Evolutionary conservation across 2,888 invertebrate species (phyloP).

Genomic region (Idaea biselata): DNA sequence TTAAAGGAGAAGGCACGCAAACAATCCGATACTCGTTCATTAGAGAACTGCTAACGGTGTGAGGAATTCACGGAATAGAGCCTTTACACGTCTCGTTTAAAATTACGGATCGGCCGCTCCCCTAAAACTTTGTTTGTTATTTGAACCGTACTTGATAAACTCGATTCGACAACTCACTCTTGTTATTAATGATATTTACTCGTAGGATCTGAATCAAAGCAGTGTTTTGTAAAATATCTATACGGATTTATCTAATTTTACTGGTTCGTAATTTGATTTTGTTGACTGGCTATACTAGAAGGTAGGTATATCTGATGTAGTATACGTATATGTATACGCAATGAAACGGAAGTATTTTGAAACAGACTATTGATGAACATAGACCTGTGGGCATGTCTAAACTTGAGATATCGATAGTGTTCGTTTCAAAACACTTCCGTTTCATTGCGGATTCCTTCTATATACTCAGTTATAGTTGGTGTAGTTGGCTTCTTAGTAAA

Average conservation of each 20-base stretch:
- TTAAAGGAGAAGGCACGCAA: slow-evolving; percentile 7
- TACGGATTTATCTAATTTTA: neutral
- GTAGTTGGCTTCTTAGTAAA: too few species aligned
- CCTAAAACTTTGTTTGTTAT: neutral
- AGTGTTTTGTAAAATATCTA: neutral
- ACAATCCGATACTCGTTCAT: slow-evolving; percentile 24
- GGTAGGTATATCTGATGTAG: too few species aligned
- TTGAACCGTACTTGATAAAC: slow-evolving; percentile 4
- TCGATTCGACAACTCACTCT: neutral
- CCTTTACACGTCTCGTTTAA: slow-evolving; percentile 7
- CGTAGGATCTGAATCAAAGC: neutral
- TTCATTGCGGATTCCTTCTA: too few species aligned
- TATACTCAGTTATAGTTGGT: too few species aligned
- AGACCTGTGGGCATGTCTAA: too few species aligned
- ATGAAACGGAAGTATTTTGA: too few species aligned
- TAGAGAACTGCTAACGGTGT: slow-evolving; percentile 23
- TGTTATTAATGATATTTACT: neutral
- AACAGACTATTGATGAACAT: too few species aligned
- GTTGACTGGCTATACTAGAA: too few species aligned
- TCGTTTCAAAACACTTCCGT: too few species aligned
- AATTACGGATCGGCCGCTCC: slow-evolving; percentile 3
- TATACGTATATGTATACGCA: too few species aligned
- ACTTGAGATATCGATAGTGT: too few species aligned
- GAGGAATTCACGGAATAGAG: slow-evolving; percentile 9
- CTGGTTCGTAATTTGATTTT: neutral